These are phyloP conservation scores for Trichomalopsis sarcophagae DNA, from an alignment of 1,140 invertebrate species.

Conservation along the genomic window DNA sequence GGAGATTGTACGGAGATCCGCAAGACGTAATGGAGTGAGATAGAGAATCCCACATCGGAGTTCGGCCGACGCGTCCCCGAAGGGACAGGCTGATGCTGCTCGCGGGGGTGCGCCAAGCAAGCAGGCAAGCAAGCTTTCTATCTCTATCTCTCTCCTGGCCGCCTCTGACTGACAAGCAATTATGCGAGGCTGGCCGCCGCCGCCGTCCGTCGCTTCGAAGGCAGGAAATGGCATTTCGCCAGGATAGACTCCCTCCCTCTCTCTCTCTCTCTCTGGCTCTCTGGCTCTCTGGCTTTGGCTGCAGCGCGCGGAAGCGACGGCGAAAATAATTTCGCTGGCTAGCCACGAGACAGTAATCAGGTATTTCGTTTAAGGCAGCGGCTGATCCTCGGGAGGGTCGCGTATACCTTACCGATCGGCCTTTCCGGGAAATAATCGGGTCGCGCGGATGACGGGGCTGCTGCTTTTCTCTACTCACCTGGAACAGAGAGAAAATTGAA, in stretches of 20 bases:
- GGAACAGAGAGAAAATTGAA: slow-evolving; percentile 26
- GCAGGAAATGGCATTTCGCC: slow-evolving; percentile 57
- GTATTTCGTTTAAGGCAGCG: not conserved
- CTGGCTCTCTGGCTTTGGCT: not conserved
- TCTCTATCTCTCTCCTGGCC: slow-evolving; percentile 44
- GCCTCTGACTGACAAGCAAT: slow-evolving; percentile 65
- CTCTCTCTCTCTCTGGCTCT: not conserved
- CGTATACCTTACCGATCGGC: not conserved
- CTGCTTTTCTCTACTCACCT: slow-evolving; percentile 24
- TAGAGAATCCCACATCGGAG: slow-evolving; percentile 1
- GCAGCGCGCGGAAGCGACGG: not conserved
- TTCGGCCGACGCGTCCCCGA: slow-evolving; percentile 17
- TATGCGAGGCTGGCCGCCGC: slow-evolving; percentile 52
- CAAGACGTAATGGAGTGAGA: not conserved
- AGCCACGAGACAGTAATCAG: not conserved
- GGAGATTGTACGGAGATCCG: not conserved
- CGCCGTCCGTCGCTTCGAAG: slow-evolving; percentile 45
- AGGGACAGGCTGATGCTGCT: slow-evolving; percentile 10
- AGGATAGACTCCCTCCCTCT: not conserved
- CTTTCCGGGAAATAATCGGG: not conserved
- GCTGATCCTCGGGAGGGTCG: not conserved
- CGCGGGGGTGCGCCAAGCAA: slow-evolving; percentile 15
- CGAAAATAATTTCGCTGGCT: slow-evolving; percentile 17
- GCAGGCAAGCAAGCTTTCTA: not conserved
- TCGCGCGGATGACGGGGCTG: not conserved